Evolutionary conservation across 2,888 invertebrate genomes (phyloP), one percentile per base, ranked within the genome.

Genomic region (Synanthedon formicaeformis): DNA sequence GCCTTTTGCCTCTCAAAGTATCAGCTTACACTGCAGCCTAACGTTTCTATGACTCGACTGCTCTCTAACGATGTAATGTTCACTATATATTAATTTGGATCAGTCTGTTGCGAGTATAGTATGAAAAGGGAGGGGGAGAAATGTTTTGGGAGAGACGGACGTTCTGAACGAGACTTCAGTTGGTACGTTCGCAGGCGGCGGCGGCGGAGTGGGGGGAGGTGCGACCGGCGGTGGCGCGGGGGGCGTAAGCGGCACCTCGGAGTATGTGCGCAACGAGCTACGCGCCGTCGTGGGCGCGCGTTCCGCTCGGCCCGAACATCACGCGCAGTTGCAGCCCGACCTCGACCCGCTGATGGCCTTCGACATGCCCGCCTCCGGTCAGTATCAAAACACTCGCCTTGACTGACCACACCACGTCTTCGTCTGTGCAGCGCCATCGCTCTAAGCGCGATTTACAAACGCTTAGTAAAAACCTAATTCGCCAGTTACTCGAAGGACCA

Each of bases 251-350:
- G 91, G 90, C 75, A 91, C 92, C 56, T 94, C 96, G 52, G 96
- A 96, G 85, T 96, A 93, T 83, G 96, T 97, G 63, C 92, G 96
- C 70, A 96, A 97, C 85, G 96, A 96, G 83, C 87, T 97, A 69
- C 90, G 96, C 64, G 95, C 96, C 51, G 93, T 94, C 58, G 96
- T 97, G 56, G 96, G 94, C 61, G 95, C 94, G 53, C 91, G 96
- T 69, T 93, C 94, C 41, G 87, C 88, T 61, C 88, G 72, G 63
- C 87, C 79, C 71, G 85, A 79, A 64, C 68, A 81, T 64, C 86
- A 81, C 64, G 67, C 88, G 90, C 65, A 60, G 53, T 61, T 82
- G 65, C 89, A 90, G 71, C 90, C 91, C 54, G 93, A 93, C 71
- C 89, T 93, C 67, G 93, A 93, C 71, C 89, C 91, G 53, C 88